phyloP scores from a whole-genome alignment of 2,888 invertebrate genomes.

The Agriopis marginaria region DNA sequence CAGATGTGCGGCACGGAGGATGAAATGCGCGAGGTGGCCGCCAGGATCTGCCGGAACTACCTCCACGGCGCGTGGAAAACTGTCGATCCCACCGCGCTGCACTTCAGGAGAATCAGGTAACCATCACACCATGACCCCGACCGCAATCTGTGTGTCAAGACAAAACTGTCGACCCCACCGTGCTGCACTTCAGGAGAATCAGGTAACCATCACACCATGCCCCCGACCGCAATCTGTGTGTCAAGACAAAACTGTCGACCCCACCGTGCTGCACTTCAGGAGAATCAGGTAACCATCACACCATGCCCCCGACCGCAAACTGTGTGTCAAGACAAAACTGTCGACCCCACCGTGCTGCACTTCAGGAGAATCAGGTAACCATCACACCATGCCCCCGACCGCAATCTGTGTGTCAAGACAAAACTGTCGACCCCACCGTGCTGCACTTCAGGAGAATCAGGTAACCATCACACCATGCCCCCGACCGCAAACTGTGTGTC shows the following conservation, averaged over 20 bases:
- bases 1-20: constrained; percentile 89
- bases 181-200: constrained; percentile 93
- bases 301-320: neutral
- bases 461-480: constrained; percentile 74
- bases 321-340: constrained; percentile 83
- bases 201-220: constrained; percentile 86
- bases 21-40: constrained; percentile 94
- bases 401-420: constrained; percentile 55
- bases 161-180: constrained; percentile 89
- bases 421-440: constrained; percentile 91
- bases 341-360: constrained; percentile 91
- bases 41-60: constrained; percentile 95
- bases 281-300: constrained; percentile 90
- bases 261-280: constrained; percentile 92
- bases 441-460: constrained; percentile 94
- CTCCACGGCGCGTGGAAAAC: constrained; percentile 96
- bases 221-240: too few species aligned
- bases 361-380: constrained; percentile 94
- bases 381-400: neutral
- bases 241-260: constrained; percentile 88
- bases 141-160: too few species aligned
- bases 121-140: neutral
- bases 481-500: too few species aligned
- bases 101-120: constrained; percentile 94
- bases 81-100: constrained; percentile 91